Evolutionary conservation across 2,797 vertebrate species (phyloP).

Genomic region (Steatocranus sp.): DNA sequence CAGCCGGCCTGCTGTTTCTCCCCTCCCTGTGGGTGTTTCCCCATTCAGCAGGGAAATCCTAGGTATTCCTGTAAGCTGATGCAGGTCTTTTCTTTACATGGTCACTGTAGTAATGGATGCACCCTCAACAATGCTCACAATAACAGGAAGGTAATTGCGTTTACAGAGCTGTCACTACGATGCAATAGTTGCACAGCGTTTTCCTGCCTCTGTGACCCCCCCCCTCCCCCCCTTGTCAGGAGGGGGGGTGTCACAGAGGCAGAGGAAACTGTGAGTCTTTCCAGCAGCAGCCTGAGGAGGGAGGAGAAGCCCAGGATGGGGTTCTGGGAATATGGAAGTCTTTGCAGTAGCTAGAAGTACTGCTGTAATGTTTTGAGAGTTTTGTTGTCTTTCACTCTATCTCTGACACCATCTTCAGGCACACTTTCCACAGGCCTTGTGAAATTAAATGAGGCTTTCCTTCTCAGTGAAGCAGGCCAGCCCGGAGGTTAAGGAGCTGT

Average conservation of each 20-base stretch:
- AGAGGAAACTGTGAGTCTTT: constrained; percentile 7
- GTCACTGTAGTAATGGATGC: not conserved
- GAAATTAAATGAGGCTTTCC: constrained; percentile 20
- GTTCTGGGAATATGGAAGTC: constrained; percentile 45
- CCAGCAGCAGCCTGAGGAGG: constrained; percentile 18
- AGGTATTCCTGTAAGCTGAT: constrained; percentile 66
- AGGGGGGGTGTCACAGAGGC: not conserved
- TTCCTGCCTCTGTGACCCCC: not conserved
- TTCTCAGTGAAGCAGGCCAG: constrained; percentile 3
- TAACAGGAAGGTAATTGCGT: not conserved
- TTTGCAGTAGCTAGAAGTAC: not conserved
- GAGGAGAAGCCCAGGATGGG: constrained; percentile 26
- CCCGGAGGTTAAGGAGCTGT: constrained; percentile 31
- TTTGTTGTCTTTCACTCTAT: not conserved
- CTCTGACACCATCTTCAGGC: not conserved
- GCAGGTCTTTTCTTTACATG: constrained; percentile 18
- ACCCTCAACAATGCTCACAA: not conserved
- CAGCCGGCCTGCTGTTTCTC: constrained; percentile 42
- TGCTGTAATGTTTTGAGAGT: not conserved
- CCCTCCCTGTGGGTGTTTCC: constrained; percentile 76
- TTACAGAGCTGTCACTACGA: not conserved
- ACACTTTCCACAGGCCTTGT: not conserved
- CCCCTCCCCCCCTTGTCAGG: not conserved
- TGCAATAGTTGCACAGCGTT: constrained; percentile 23
- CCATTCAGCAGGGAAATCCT: constrained; percentile 68